A percentile compares a stretch with the other conserved stretches of the same genome.
phyloP scores from a whole-genome alignment of 1,140 invertebrate genomes.

The Lepidurus couesii region DNA sequence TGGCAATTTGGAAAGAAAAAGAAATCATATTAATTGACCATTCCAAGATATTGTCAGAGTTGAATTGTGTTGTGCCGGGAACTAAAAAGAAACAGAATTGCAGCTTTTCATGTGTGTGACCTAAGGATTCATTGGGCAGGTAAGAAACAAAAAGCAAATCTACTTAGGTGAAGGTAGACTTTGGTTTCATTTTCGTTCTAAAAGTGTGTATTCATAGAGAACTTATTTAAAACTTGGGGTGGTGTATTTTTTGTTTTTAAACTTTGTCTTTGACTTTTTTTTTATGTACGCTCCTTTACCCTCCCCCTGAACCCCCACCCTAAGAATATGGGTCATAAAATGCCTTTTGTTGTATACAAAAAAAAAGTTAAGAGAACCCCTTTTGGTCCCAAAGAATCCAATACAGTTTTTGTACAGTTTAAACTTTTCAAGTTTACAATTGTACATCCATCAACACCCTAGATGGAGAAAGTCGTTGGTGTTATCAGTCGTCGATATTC shows the following conservation, averaged over 20 bases:
- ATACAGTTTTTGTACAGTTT: constrained; percentile 20
- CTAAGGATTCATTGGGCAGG: constrained; percentile 1
- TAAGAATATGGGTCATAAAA: neutral
- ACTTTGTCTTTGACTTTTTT: too few species aligned
- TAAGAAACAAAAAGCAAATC: neutral
- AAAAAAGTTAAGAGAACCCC: neutral
- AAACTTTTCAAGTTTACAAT: neutral
- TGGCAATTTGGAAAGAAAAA: neutral
- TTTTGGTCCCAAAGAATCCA: constrained; percentile 1
- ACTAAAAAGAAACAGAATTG: neutral
- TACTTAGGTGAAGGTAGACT: constrained; percentile 22
- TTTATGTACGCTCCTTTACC: neutral
- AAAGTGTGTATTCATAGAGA: neutral
- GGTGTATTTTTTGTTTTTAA: neutral
- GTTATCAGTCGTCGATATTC: neutral
- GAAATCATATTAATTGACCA: neutral
- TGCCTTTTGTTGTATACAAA: neutral
- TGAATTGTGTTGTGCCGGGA: neutral
- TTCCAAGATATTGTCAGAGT: neutral
- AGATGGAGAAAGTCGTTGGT: neutral
- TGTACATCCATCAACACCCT: neutral
- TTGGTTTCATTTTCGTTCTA: neutral
- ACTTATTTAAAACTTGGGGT: neutral
- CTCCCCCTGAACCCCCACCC: neutral
- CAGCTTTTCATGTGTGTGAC: neutral